A percentile compares a stretch with the other conserved stretches of the same genome.
Conservation (phyloP, 2,888 invertebrate species). For the Clusia tigrina region DNA sequence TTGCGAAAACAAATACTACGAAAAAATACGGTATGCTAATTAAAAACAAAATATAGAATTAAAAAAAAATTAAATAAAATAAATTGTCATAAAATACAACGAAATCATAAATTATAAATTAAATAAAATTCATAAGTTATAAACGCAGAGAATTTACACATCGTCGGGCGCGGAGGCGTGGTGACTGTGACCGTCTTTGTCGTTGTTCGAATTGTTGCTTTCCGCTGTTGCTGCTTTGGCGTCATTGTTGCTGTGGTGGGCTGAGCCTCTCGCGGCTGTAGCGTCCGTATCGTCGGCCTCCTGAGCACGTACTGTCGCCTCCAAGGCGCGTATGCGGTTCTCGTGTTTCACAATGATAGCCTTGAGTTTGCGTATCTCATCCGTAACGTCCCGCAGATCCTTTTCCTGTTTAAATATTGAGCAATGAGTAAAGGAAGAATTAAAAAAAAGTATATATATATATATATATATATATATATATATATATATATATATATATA, state of each 20-base stretch:
- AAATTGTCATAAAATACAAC: neutral
- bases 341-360: conserved; percentile 95
- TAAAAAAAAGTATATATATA: too few relatives aligned
- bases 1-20: neutral
- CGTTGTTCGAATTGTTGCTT: conserved; percentile 38
- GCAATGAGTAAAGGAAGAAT: too few relatives aligned
- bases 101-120: neutral
- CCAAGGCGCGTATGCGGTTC: conserved; percentile 68
- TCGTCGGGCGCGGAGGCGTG: conserved; percentile 50
- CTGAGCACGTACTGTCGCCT: conserved; percentile 58
- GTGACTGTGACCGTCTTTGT: conserved; percentile 41
- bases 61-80: neutral
- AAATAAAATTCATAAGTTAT: neutral
- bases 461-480: too few relatives aligned
- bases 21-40: neutral
- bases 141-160: conserved; percentile 48
- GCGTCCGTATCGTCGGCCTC: conserved; percentile 53
- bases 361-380: conserved; percentile 90
- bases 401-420: too few relatives aligned
- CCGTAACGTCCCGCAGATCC: conserved; percentile 82
- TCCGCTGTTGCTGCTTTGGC: conserved; percentile 19
- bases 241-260: conserved; percentile 44
- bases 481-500: too few relatives aligned
- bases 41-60: neutral
- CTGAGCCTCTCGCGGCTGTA: conserved; percentile 31